Evolutionary conservation across 2,113 vertebrate genomes (phyloP), one percentile per base, ranked within the genome.

Genomic region (Callipepla squamata): DNA sequence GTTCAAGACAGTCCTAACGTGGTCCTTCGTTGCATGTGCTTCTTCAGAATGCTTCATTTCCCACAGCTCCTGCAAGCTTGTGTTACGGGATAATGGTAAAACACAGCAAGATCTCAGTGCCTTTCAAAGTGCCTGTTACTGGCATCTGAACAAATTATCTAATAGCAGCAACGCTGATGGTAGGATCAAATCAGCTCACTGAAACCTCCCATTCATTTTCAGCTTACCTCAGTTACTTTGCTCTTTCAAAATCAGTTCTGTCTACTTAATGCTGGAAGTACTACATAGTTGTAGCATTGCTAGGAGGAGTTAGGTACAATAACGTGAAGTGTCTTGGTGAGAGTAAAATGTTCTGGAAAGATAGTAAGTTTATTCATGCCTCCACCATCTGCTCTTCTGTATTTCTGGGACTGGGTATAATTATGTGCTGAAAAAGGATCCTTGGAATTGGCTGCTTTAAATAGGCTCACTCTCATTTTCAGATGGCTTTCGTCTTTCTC

Each of bases 401-500:
- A 19, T 87, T 93, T 91, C 85, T 88, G 80, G 82, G 96, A 88
- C 80, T 8, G 50, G 73, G 23, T 42, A 25, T 81, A 79, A 92
- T 80, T 85, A 80, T 9, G 7, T 2, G 8, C 55, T 92, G 94
- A 61, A 73, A 93, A 63, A 72, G 36, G 55, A 86, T 86, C 67
- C 69, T 91, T 48, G 13, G 59, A 68, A 70, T 16, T 32, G 76
- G 23, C 36, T 72, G 70, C 42, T 87, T 85, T 89, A 75, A 87
- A 63, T 78, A 82, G 23, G 28, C 78, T 92, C 50, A 53, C n/a
- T 81, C 59, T 57, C n/a, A n/a, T 26, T 72, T 79, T 98, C 91
- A 98, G 45, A 97, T 79, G 6, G 72, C 81, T 92, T 98, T 98
- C 80, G 94, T 97, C 97, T 98, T 98, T 93, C 97, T 98, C 95